Evolutionary conservation across 2,888 invertebrate species (phyloP).

Genomic region (Oscheius sp.): DNA sequence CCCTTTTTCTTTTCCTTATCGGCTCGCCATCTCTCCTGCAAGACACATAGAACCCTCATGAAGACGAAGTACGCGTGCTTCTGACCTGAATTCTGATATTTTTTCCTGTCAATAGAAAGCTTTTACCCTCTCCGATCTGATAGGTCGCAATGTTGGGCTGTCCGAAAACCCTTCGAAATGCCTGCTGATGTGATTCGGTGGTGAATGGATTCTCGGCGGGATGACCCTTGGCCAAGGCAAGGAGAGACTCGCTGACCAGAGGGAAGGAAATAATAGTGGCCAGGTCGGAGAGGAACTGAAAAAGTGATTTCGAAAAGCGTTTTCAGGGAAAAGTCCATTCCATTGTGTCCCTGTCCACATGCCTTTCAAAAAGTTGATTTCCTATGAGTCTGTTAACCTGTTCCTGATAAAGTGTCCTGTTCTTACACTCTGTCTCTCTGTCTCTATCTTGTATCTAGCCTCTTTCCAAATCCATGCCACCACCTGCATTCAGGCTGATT

Average conservation of each 20-base stretch:
- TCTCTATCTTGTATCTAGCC: too few relatives aligned
- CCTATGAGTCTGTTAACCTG: too few relatives aligned
- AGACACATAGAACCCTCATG: slow-evolving; percentile 57
- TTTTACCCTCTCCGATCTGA: slow-evolving; percentile 31
- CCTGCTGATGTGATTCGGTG: neutral
- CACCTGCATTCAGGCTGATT: neutral
- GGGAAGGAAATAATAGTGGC: slow-evolving; percentile 38
- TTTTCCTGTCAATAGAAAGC: too few relatives aligned
- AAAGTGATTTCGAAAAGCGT: neutral
- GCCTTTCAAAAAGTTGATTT: too few relatives aligned
- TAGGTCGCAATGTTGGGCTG: slow-evolving; percentile 39
- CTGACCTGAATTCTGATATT: slow-evolving; percentile 47
- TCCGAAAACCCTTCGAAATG: slow-evolving; percentile 38
- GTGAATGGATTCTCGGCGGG: slow-evolving; percentile 27
- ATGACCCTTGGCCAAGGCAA: slow-evolving; percentile 35
- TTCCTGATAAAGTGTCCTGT: too few relatives aligned
- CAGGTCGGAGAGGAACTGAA: slow-evolving; percentile 47
- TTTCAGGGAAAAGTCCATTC: neutral
- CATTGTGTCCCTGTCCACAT: too few relatives aligned
- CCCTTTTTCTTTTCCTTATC: slow-evolving; percentile 57
- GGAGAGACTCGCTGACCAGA: slow-evolving; percentile 37
- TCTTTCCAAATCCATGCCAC: too few relatives aligned
- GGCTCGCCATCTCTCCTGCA: slow-evolving; percentile 60
- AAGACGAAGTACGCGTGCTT: slow-evolving; percentile 65
- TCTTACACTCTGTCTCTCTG: too few relatives aligned